phyloP scores from a whole-genome alignment of 2,888 invertebrate genomes.

The Polydesmus complanatus region DNA sequence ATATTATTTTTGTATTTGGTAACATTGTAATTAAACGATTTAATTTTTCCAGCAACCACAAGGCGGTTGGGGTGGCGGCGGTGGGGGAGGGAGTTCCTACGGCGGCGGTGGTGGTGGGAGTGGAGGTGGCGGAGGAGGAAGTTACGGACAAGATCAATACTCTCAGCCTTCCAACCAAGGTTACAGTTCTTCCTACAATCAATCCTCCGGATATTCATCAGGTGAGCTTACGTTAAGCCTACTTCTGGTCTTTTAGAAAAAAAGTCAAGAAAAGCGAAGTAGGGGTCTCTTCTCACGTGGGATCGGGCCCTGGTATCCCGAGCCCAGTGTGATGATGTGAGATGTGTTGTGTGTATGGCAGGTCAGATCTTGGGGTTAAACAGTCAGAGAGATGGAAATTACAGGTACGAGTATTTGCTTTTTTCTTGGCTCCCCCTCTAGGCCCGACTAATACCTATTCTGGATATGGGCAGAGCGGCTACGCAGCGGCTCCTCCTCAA shows the following conservation, averaged over 20 bases:
- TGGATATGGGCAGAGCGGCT: constrained; percentile 18
- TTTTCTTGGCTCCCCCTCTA: constrained; percentile 10
- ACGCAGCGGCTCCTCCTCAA: constrained; percentile 5
- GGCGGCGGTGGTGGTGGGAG: constrained; percentile 8
- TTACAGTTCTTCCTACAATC: constrained; percentile 14
- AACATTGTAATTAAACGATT: not conserved
- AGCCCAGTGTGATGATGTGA: not conserved
- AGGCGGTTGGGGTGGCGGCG: constrained; percentile 19
- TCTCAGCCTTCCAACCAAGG: constrained; percentile 15
- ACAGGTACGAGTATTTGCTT: constrained; percentile 12
- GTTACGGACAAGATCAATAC: constrained; percentile 15
- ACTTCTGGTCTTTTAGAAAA: not conserved
- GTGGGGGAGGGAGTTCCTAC: not conserved
- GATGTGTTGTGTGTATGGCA: too few species aligned
- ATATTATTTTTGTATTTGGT: not conserved
- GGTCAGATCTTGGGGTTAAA: not conserved
- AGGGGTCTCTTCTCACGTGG: not conserved
- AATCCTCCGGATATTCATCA: constrained; percentile 12
- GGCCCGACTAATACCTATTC: constrained; percentile 19
- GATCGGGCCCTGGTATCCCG: not conserved
- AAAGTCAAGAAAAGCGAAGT: not conserved
- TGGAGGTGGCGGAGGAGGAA: not conserved
- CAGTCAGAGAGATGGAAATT: not conserved
- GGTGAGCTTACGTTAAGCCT: not conserved
- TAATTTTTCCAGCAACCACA: constrained; percentile 13